Evolutionary conservation across 2,797 vertebrate species (phyloP).

Genomic region (Periparus ater): DNA sequence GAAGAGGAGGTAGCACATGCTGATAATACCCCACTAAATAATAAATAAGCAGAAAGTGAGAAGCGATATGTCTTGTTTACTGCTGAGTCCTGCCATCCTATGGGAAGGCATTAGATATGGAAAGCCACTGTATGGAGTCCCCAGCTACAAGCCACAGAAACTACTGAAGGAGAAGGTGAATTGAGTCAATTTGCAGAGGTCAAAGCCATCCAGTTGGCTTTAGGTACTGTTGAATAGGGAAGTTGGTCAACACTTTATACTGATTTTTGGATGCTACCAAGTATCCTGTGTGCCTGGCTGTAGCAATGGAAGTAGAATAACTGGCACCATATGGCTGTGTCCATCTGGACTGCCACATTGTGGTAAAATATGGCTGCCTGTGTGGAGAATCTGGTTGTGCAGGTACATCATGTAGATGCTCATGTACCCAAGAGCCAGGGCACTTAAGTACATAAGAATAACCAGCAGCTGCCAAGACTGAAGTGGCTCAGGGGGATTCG

Average conservation of each 20-base stretch:
- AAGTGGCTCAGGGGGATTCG: background rate
- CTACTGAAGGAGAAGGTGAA: background rate
- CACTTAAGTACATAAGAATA: background rate
- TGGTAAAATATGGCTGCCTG: background rate
- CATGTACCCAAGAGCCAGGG: background rate
- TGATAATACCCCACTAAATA: background rate
- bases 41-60: rapidly evolving
- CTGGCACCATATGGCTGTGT: background rate
- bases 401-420: background rate
- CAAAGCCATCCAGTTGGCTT: background rate
- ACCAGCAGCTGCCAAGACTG: background rate
- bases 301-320: background rate
- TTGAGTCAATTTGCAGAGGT: background rate
- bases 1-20: background rate
- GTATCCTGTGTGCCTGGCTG: background rate
- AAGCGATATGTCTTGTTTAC: background rate
- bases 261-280: background rate
- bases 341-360: background rate
- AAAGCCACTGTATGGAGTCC: background rate
- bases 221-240: background rate
- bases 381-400: background rate
- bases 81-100: background rate
- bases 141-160: background rate
- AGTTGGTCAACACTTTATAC: background rate
- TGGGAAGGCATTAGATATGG: background rate